A percentile compares a stretch with the other conserved stretches of the same genome.
phyloP scores from a whole-genome alignment of 2,113 vertebrate species.

The Syrmaticus mikado region DNA sequence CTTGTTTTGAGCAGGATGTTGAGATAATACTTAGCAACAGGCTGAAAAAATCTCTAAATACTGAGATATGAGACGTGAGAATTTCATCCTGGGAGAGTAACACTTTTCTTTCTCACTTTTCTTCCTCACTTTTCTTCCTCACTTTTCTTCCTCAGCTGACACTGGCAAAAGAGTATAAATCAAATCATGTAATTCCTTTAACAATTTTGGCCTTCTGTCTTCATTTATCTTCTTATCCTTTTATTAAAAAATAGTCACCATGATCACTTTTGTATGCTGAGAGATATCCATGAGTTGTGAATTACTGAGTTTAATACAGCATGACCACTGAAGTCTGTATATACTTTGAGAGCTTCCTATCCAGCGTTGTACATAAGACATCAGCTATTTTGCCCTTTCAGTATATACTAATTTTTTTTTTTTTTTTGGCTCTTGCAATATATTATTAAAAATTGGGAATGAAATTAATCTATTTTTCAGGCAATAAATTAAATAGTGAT shows the following conservation, averaged over 20 bases:
- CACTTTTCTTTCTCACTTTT: neutral
- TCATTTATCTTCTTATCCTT: constrained; percentile 36
- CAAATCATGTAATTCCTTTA: constrained; percentile 18
- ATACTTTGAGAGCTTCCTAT: neutral
- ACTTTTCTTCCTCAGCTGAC: neutral
- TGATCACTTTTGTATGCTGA: constrained; percentile 30
- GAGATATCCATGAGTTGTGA: constrained; percentile 16
- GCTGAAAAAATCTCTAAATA: neutral
- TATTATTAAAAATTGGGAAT: constrained; percentile 16
- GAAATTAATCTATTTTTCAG: constrained; percentile 41
- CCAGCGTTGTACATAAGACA: constrained; percentile 11
- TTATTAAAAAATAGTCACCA: constrained; percentile 44
- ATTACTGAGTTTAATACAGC: constrained; percentile 30
- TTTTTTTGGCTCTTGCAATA: neutral
- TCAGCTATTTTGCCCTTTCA: constrained; percentile 7
- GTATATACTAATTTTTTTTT: neutral
- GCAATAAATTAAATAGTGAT: constrained; percentile 39
- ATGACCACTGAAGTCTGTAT: neutral
- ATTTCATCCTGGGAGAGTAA: neutral
- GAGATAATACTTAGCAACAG: neutral
- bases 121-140: neutral
- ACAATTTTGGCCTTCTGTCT: constrained; percentile 8
- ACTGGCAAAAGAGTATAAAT: neutral
- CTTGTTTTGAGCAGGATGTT: neutral
- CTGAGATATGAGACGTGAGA: neutral